Evolutionary conservation across 2,113 vertebrate genomes (phyloP).

Genomic region (Heliornis fulica): DNA sequence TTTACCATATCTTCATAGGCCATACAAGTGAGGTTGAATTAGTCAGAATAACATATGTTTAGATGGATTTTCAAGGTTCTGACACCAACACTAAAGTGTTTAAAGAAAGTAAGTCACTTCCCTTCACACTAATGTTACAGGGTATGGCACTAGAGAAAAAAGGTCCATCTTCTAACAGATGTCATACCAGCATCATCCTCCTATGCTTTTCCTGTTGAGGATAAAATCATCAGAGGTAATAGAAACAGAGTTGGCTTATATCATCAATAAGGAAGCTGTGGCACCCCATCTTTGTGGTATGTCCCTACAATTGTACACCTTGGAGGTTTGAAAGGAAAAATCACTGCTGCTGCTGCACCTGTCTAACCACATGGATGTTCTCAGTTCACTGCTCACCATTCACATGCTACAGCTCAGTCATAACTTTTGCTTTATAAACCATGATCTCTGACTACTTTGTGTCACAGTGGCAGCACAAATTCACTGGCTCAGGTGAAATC

Average conservation of each 20-base stretch:
- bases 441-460: not conserved
- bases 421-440: not conserved
- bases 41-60: not conserved
- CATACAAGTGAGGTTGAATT: not conserved
- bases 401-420: not conserved
- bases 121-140: not conserved
- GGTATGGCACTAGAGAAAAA: not conserved
- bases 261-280: not conserved
- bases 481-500: not conserved
- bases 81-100: not conserved
- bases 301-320: not conserved
- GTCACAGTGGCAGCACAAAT: not conserved
- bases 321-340: not conserved
- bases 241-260: not conserved
- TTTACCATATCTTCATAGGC: not conserved
- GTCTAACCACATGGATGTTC: not conserved
- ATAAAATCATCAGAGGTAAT: not conserved
- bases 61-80: not conserved
- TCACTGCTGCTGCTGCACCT: not conserved
- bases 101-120: not conserved
- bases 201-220: not conserved
- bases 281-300: not conserved
- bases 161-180: not conserved
- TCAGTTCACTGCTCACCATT: not conserved
- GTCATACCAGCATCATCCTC: not conserved